Base-by-base conservation (phyloP, 92 coral and sea anemone genomes). In the Plumapathes pennacea region DNA sequence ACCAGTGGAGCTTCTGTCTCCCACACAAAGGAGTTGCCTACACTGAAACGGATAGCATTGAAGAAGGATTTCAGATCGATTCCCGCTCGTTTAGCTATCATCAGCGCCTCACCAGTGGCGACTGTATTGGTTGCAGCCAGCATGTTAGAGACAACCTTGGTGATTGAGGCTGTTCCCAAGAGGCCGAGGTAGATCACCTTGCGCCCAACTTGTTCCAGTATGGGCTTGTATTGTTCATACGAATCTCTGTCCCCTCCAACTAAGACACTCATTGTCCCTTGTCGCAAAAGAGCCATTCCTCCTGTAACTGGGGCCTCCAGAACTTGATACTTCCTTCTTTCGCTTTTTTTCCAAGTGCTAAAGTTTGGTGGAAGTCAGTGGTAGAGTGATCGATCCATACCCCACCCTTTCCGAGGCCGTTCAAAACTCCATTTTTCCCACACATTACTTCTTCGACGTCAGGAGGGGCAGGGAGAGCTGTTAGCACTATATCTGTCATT, bases 71-170 rank as follows among this genome's bases (percentile, higher is more conserved):
- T 59, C 25, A 77, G 55, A 21, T 79, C 67, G 15, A 87, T 60
- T 2, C 90, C 96, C 2, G 82, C 72, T 29, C 60, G 65, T 33
- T 87, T 87, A 0, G 78, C 96, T 45, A 87, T 18, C 58, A 77
- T 57, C 33, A 87, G 49, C 10, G 90, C 96, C 19, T 87, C 96
- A 0, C 83, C 86, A 30, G 78, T 72, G 11, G 86, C 70, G 11
- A 84, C 65, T 14, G 55, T 36, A 38, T 84, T 82, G 5, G 54
- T 71, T 11, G 75, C 96, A 50, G 76, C 77, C 65, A 87, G 62
- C 96, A 87, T 87, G 72, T 87, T 87, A 10, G 90, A 77, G 33
- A 83, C 74, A 32, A 87, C 96, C 67, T 87, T 85, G 4, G 88
- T 76, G 18, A 85, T 57, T 3, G 92, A 71, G 11, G 87, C 92